Base-by-base conservation (phyloP, 2,888 invertebrate genomes). In the Pyrochroa serraticornis region DNA sequence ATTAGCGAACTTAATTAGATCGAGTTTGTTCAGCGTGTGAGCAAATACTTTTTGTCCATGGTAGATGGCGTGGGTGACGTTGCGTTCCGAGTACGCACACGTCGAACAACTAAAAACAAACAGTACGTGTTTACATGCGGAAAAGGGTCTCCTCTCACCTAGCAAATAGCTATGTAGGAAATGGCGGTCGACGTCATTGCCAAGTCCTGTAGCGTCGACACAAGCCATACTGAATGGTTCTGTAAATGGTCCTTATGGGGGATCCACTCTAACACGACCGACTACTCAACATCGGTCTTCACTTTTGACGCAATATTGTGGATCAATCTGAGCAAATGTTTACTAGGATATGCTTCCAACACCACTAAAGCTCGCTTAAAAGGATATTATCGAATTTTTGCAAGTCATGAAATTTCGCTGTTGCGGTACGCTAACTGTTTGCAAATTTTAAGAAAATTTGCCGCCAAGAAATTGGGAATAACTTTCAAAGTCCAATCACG, bases 271-370 rank as follows among this genome's bases (percentile, higher is more conserved):
- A 41, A 52, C 44, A 52, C 52, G 52, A 46, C 53, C 46, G 35
- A 33, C 31, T 53, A 46, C 53, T 53, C 46, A 41, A 53, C 53
- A 53, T 53, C 53, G 53, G 53, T 53, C 53, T 53, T 53, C 53
- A 46, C 53, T 53, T 53, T 53, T 46, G 46, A 46, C n/a, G 34
- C 53, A 14, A 39, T 39, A 46, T 41, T 46, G 41, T 39, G 30
- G 53, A 46, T 53, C 53, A 53, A 46, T 53, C 45, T 45, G n/a
- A n/a, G 53, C 39, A 38, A 53, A 53, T 53, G 53, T 53, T 53
- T 53, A 41, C 41, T 10, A 12, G 35, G 46, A 46, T 46, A 38
- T 53, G 46, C 41, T 46, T 41, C 33, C 38, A 53, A 46, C 45
- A 44, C 34, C 33, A 52, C 50, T 22, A 22, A 22, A 22, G 5